Evolutionary conservation across 1,140 invertebrate genomes (phyloP).

Genomic region (Tribolium madens): DNA sequence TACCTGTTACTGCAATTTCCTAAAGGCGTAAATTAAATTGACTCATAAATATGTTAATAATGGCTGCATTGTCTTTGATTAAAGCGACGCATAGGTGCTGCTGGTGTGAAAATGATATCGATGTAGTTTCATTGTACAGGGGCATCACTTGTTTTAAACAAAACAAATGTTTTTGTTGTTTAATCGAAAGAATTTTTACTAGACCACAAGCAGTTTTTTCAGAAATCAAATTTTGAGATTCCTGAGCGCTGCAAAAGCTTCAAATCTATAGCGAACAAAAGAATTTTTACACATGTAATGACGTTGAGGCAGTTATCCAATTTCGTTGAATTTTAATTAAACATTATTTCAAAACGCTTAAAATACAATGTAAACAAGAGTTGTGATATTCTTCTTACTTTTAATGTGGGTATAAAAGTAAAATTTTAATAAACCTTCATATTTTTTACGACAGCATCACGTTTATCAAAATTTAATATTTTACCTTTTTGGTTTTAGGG

Average conservation of each 20-base stretch:
- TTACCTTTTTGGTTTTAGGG: slow-evolving; percentile 8
- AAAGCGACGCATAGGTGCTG: neutral
- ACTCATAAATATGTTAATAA: neutral
- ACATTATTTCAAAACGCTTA: neutral
- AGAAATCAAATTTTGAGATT: no score
- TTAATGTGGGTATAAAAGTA: slow-evolving; percentile 7
- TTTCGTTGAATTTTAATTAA: neutral
- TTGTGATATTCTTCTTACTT: neutral
- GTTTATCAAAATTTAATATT: slow-evolving; percentile 24
- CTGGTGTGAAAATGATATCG: neutral
- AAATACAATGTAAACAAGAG: neutral
- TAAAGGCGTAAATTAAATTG: neutral
- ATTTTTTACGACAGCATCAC: neutral
- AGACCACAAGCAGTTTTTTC: no score
- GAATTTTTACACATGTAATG: neutral
- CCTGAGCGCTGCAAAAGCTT: no score
- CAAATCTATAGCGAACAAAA: no score
- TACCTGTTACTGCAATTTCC: slow-evolving; percentile 9
- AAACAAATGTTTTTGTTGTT: no score
- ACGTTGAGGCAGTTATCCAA: neutral
- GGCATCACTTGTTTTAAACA: neutral
- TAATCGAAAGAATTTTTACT: no score
- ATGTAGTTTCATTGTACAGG: neutral
- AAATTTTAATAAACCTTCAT: neutral
- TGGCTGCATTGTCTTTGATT: neutral